Evolutionary conservation across 2,113 vertebrate genomes (phyloP).

Genomic region (Paradisaea rubra): DNA sequence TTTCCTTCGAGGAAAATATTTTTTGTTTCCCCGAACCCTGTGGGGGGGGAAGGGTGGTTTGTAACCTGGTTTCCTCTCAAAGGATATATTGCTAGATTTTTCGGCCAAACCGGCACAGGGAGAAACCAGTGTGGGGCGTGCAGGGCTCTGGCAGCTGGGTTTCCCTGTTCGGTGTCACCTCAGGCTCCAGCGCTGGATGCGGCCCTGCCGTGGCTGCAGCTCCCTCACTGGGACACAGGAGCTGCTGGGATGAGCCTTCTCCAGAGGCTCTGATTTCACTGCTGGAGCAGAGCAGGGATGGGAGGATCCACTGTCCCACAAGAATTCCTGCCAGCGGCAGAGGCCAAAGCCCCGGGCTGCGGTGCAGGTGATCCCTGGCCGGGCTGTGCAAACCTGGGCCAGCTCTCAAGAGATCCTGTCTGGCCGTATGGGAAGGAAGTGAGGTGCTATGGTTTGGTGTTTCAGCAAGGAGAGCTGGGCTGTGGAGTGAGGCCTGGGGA

Average conservation of each 20-base stretch:
- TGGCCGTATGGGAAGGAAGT: neutral
- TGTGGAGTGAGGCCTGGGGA: neutral
- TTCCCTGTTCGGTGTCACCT: neutral
- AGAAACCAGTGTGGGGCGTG: rapidly evolving
- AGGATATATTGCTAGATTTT: too few relatives aligned
- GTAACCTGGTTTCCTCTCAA: too few relatives aligned
- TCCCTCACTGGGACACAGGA: rapidly evolving
- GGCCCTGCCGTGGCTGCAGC: neutral
- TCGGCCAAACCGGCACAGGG: too few relatives aligned
- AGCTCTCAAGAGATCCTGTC: neutral
- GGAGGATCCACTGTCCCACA: neutral
- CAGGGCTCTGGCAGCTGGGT: neutral
- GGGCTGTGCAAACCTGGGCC: rapidly evolving
- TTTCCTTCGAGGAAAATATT: too few relatives aligned
- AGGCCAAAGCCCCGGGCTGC: rapidly evolving
- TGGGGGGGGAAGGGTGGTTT: too few relatives aligned
- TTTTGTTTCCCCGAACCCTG: too few relatives aligned
- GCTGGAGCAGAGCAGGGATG: neutral
- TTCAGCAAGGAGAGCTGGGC: neutral
- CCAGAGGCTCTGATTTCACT: neutral
- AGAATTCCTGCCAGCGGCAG: rapidly evolving
- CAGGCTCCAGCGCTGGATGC: rapidly evolving
- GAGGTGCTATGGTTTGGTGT: neutral
- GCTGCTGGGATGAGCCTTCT: neutral
- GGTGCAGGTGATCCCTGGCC: neutral